A percentile compares a stretch with the other conserved stretches of the same genome.
Evolutionary conservation across 2,888 invertebrate genomes (phyloP).

Genomic region (Limenitis camilla): DNA sequence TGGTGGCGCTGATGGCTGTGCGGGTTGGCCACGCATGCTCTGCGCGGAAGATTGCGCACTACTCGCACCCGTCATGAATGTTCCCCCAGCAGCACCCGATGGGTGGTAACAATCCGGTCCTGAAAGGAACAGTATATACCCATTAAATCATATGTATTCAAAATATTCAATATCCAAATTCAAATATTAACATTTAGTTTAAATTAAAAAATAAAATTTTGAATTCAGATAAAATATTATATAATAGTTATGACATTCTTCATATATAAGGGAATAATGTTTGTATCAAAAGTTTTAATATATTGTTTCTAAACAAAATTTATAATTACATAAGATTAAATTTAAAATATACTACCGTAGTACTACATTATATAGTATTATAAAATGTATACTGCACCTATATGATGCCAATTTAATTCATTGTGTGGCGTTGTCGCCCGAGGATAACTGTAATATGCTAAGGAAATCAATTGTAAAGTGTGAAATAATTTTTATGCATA

Average conservation of each 20-base stretch:
- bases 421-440: slow-evolving; percentile 70
- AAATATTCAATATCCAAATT: no score
- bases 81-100: slow-evolving; percentile 46
- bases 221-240: no score
- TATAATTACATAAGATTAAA: no score
- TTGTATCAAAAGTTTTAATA: no score
- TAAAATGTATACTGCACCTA: slow-evolving; percentile 11
- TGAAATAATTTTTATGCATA: slow-evolving; percentile 13
- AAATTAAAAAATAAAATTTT: no score
- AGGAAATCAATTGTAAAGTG: slow-evolving; percentile 39
- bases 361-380: no score
- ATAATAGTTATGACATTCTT: no score
- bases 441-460: slow-evolving; percentile 62
- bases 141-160: not conserved
- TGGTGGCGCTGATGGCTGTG: slow-evolving; percentile 59
- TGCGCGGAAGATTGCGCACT: slow-evolving; percentile 49
- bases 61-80: slow-evolving; percentile 53
- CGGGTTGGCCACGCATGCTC: slow-evolving; percentile 49
- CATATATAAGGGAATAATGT: no score
- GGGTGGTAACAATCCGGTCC: slow-evolving; percentile 66
- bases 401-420: slow-evolving; percentile 39
- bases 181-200: no score
- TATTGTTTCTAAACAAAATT: no score
- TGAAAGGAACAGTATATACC: slow-evolving; percentile 25
- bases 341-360: no score